Evolutionary conservation across 2,113 vertebrate species (phyloP).

Genomic region (Cromileptes altivelis): DNA sequence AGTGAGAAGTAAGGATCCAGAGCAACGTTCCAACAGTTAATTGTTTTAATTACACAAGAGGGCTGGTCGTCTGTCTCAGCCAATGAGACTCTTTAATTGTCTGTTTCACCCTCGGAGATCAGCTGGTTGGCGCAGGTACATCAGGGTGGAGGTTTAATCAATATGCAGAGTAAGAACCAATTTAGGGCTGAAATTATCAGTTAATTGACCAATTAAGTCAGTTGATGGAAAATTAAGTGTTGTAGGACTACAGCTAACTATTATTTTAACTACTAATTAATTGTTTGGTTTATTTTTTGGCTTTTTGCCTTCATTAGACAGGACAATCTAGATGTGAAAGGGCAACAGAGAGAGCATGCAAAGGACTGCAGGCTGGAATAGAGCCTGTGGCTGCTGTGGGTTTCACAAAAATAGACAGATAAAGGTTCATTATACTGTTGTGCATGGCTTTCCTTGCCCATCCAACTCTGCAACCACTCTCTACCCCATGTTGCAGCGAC

Average conservation of each 20-base stretch:
- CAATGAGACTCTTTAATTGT: background rate
- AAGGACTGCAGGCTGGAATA: no score
- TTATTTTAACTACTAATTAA: constrained; percentile 22
- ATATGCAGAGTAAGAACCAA: background rate
- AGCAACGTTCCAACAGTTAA: background rate
- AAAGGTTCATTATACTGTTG: no score
- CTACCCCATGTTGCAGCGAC: no score
- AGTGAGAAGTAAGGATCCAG: background rate
- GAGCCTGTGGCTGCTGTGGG: no score
- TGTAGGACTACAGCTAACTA: background rate
- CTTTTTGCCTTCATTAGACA: no score
- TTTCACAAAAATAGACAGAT: no score
- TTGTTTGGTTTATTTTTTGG: accelerated
- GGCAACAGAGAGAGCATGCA: no score
- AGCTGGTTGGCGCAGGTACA: constrained; percentile 2
- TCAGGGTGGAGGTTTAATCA: background rate
- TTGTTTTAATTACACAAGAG: constrained; percentile 8
- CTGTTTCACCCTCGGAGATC: constrained; percentile 6
- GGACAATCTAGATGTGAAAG: no score
- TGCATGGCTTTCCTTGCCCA: no score
- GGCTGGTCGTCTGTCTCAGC: background rate
- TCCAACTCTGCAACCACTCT: no score
- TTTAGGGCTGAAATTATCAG: constrained; percentile 21
- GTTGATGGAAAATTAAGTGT: background rate
- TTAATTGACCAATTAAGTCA: constrained; percentile 19